phyloP scores from a whole-genome alignment of 64 coral and sea anemone genomes.

The Cladopsammia gracilis region DNA sequence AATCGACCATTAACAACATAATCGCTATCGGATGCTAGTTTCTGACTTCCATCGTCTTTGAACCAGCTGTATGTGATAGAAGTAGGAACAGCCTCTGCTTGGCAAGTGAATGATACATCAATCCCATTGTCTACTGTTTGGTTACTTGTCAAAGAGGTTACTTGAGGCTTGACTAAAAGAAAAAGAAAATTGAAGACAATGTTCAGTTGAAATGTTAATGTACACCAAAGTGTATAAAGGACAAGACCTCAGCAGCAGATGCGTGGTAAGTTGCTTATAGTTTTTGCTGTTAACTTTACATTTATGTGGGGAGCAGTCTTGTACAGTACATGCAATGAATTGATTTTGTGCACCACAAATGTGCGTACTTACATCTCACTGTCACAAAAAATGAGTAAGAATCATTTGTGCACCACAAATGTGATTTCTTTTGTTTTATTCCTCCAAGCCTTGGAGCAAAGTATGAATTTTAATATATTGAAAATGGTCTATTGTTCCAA shows the following conservation, averaged over 20 bases:
- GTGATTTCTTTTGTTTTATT: background rate
- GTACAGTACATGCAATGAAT: too few species aligned
- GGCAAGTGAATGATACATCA: slow-evolving; percentile 39
- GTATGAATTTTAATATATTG: too few species aligned
- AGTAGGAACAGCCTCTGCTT: slow-evolving; percentile 34
- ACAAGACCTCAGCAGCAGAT: too few species aligned
- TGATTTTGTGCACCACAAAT: too few species aligned
- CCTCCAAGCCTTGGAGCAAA: too few species aligned
- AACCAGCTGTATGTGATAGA: slow-evolving; percentile 65
- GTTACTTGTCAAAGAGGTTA: slow-evolving; percentile 27
- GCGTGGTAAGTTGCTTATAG: too few species aligned
- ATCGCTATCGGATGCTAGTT: background rate
- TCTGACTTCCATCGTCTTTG: slow-evolving; percentile 5
- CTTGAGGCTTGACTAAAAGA: slow-evolving; percentile 61
- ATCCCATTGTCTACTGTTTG: slow-evolving; percentile 20
- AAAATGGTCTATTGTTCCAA: too few species aligned
- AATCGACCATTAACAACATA: slow-evolving; percentile 8
- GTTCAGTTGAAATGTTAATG: too few species aligned
- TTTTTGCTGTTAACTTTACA: too few species aligned
- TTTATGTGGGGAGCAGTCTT: too few species aligned
- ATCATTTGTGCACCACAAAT: slow-evolving; percentile 18
- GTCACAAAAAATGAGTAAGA: background rate
- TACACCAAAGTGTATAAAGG: too few species aligned
- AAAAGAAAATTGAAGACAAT: slow-evolving; percentile 10
- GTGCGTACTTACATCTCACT: slow-evolving; percentile 61